Base-by-base conservation (phyloP, 2,888 invertebrate species). In the Danaus chrysippus region DNA sequence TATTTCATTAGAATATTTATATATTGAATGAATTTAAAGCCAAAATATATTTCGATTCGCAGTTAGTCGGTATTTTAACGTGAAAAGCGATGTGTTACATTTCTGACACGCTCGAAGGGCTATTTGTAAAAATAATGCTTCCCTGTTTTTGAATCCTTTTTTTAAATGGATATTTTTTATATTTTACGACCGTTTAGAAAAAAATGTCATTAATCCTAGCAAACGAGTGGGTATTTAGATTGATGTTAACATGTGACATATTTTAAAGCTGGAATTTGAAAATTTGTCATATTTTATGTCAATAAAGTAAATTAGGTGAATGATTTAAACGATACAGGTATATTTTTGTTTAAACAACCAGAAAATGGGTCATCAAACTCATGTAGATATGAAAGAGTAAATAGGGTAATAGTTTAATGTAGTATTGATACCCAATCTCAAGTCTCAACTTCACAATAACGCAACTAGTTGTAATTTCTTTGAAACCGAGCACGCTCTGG, bases 51-150 rank as follows among this genome's bases (percentile, higher is more conserved):
- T 69, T 66, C 67, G 58, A 71, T 67, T 67, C 68, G 63, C 69
- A 72, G 71, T 70, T 68, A 72, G 70, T 71, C 68, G 68, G 70
- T 70, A 70, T 72, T 71, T 70, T 65, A 59, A 68, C 65, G 70
- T 73, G 68, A 73, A 74, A 69, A 73, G 68, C 68, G 65, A 63
- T 66, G 69, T 70, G 73, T 73, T 74, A 76, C 69, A 71, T 71
- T 71, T 70, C 69, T 73, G 76, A 72, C 75, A 73, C 69, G 68
- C 70, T 71, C 63, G 63, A 61, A 61, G 65, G 58, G 64, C 67
- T 67, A 71, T 75, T 76, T 73, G 73, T 73, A 73, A 75, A 73
- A 72, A 70, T 71, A 69, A 71, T 70, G 61, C 61, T 67, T 63
- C 59, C 63, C 59, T 67, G 66, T 68, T 72, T 71, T 68, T 59